A percentile compares a stretch with the other conserved stretches of the same genome.
Conservation (phyloP, 2,888 invertebrate species). For the Metopia argyrocephala region DNA sequence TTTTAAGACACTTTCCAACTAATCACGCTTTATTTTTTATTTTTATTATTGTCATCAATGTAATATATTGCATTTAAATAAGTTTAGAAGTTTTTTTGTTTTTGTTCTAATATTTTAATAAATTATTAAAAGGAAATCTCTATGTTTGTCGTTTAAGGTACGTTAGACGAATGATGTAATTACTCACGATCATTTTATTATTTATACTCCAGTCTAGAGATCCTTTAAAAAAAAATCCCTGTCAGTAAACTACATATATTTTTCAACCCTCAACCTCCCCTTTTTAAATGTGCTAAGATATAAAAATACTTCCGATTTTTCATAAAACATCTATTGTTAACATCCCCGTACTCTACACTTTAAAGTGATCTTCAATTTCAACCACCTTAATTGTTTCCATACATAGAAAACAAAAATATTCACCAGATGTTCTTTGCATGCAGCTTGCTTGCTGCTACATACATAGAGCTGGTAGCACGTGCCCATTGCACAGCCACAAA, state of each 20-base stretch:
- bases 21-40: not conserved
- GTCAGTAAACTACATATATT: constrained; percentile 44
- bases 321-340: constrained; percentile 57
- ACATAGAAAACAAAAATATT: constrained; percentile 13
- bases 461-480: constrained; percentile 60
- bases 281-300: constrained; percentile 64
- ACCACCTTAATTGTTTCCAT: constrained; percentile 66
- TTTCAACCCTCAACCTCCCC: constrained; percentile 69
- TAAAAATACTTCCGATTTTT: constrained; percentile 65
- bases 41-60: not conserved
- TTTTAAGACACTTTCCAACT: not conserved
- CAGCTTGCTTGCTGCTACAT: constrained; percentile 56
- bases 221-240: constrained; percentile 65
- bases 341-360: constrained; percentile 19
- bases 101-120: not conserved
- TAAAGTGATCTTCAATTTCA: constrained; percentile 68
- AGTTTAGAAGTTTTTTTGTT: constrained; percentile 15
- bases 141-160: constrained; percentile 69
- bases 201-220: constrained; percentile 71
- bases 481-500: constrained; percentile 55
- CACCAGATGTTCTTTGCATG: constrained; percentile 58
- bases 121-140: constrained; percentile 19
- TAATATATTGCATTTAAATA: not conserved
- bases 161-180: constrained; percentile 75
- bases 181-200: constrained; percentile 71